Evolutionary conservation across 2,888 invertebrate species (phyloP).

Genomic region (Drosophila parthenogenetica): DNA sequence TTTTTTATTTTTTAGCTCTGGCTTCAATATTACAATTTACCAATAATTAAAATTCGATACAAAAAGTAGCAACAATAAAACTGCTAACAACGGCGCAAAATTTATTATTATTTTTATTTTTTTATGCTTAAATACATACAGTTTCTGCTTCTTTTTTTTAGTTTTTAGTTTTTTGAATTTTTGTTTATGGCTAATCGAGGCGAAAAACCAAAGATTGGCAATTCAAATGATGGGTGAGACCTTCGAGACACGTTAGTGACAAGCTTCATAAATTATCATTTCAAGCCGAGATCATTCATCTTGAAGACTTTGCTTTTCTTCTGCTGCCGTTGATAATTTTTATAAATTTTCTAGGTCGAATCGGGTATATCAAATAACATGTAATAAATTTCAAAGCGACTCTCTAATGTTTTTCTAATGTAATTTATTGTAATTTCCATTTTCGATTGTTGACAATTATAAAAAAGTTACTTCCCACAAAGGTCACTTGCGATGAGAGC

Average conservation of each 20-base stretch:
- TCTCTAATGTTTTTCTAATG: background rate
- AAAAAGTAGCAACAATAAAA: constrained; percentile 38
- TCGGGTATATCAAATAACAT: constrained; percentile 3
- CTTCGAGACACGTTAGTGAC: constrained; percentile 62
- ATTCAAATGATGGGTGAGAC: constrained; percentile 64
- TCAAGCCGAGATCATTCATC: constrained; percentile 38
- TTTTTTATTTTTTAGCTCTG: constrained; percentile 3
- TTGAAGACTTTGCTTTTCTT: background rate
- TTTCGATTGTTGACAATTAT: constrained; percentile 1
- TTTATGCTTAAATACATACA: constrained; percentile 46
- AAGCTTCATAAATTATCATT: constrained; percentile 49
- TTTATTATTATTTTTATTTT: constrained; percentile 26
- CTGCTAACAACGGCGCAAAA: constrained; percentile 61
- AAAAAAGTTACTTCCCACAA: constrained; percentile 14
- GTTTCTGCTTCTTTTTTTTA: background rate
- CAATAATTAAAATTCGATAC: constrained; percentile 69
- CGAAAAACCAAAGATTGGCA: constrained; percentile 57
- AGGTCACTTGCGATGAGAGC: constrained; percentile 42
- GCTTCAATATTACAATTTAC: constrained; percentile 58
- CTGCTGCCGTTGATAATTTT: background rate
- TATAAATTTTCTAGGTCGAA: background rate
- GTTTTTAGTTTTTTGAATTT: constrained; percentile 22
- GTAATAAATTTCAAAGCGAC: background rate
- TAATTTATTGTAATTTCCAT: background rate
- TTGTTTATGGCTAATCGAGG: constrained; percentile 36